Evolutionary conservation across 2,888 invertebrate species (phyloP), one percentile per base, ranked within the genome.

Genomic region (Polyploca ridens): DNA sequence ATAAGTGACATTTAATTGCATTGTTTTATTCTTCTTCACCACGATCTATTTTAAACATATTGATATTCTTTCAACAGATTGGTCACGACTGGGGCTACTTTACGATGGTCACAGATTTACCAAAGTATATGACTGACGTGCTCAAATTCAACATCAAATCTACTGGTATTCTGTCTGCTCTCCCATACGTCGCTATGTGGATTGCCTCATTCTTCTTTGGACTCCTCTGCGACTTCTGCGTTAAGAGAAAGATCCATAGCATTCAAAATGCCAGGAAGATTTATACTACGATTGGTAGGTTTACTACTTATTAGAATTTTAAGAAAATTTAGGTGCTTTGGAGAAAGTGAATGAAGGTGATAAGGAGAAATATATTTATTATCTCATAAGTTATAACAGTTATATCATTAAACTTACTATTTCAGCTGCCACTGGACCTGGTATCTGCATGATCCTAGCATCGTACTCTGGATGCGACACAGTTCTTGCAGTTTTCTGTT

Each of bases 31-130:
- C 38, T 7, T 13, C 41, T 41, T 41, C 13, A 2, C 8, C 10
- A 16, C 16, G 13, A 3, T 54, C 19, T 10, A 19, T 54, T 16
- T 54, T 62, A 62, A 19, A 61, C 33, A 14, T 46, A 41, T 57
- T 62, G 35, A 61, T 60, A 63, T 59, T 65, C 77, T 67, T 14
- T 69, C 88, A 63, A 85, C 93, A 96, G 93, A 91, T 95, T 69
- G 96, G 96, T 4, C 96, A 96, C 83, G 96, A 96, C 77, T 96
- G 96, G 95, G 96, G 96, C 5, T 96, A 96, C 79, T 96, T 96
- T 83, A 96, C 96, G 6, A 95, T 96, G 95, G 95, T 96, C 33
- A 96, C 96, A 0, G 96, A 96, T 78, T 88, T 96, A 13, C 96
- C 96, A 0, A 96, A 95, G 69, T 96, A 96, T 85, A 96, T 96